Evolutionary conservation across 1,140 invertebrate species (phyloP).

Genomic region (Brachionus calyciflorus): DNA sequence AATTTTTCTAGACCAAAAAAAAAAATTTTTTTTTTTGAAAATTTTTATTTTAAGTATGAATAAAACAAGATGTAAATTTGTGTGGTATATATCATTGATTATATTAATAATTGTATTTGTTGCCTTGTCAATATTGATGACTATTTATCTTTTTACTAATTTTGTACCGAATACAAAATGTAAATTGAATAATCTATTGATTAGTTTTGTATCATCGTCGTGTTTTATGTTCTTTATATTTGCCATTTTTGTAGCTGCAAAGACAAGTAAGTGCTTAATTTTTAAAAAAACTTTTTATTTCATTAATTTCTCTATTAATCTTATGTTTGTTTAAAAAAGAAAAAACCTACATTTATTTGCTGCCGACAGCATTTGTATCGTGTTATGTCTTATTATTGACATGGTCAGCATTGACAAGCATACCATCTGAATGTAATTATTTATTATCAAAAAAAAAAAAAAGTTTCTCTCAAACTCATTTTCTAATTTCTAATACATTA

Average conservation of each 20-base stretch:
- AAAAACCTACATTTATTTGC: conserved; percentile 45
- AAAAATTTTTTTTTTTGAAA: not conserved
- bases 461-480: not conserved
- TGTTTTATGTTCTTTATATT: conserved; percentile 53
- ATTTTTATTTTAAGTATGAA: conserved; percentile 18
- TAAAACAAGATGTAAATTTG: conserved; percentile 38
- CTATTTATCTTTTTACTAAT: conserved; percentile 48
- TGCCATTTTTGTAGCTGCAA: conserved; percentile 53
- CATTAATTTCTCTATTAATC: no score
- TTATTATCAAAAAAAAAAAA: conserved; percentile 10
- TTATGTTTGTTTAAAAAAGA: conserved; percentile 13
- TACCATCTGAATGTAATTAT: conserved; percentile 48
- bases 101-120: conserved; percentile 34
- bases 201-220: conserved; percentile 52
- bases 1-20: not conserved
- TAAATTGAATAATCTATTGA: conserved; percentile 53
- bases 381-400: conserved; percentile 50
- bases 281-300: no score
- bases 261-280: conserved; percentile 60
- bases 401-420: conserved; percentile 50
- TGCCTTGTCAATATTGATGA: conserved; percentile 2
- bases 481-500: not conserved
- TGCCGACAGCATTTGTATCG: conserved; percentile 49
- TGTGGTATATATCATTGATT: conserved; percentile 35
- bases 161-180: conserved; percentile 53